Conservation (phyloP, 2,113 vertebrate genomes). For the Ptyas mucosa region DNA sequence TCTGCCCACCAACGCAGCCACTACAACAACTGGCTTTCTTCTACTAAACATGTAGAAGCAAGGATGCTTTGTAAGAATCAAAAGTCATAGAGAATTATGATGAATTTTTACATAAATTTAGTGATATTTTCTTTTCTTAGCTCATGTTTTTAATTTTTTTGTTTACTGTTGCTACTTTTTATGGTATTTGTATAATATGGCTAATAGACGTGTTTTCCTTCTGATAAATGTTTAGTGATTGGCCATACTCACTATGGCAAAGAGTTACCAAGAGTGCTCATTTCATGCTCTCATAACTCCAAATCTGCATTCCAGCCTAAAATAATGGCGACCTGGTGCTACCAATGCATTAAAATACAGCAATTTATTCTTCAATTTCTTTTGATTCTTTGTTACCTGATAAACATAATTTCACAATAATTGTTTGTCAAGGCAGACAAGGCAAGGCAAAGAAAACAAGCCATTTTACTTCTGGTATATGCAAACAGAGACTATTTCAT, state of each 20-base stretch:
- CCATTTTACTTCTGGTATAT: neutral
- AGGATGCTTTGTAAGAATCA: neutral
- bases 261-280: neutral
- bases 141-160: neutral
- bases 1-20: neutral
- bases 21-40: neutral
- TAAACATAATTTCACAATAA: neutral
- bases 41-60: neutral
- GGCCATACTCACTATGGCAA: neutral
- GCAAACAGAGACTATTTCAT: neutral
- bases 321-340: neutral
- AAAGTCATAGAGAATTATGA: neutral
- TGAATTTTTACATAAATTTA: neutral
- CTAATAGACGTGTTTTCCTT: neutral
- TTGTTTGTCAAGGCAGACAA: neutral
- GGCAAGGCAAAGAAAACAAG: neutral
- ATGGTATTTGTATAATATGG: neutral
- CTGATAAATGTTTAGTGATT: neutral
- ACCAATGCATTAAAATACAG: neutral
- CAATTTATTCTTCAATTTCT: neutral
- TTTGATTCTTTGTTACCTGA: neutral
- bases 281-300: neutral
- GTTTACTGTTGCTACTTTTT: neutral
- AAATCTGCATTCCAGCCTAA: neutral
- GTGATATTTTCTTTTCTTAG: neutral